Conservation (phyloP, 2,797 vertebrate genomes). For the Pseudopleuronectes americanus region DNA sequence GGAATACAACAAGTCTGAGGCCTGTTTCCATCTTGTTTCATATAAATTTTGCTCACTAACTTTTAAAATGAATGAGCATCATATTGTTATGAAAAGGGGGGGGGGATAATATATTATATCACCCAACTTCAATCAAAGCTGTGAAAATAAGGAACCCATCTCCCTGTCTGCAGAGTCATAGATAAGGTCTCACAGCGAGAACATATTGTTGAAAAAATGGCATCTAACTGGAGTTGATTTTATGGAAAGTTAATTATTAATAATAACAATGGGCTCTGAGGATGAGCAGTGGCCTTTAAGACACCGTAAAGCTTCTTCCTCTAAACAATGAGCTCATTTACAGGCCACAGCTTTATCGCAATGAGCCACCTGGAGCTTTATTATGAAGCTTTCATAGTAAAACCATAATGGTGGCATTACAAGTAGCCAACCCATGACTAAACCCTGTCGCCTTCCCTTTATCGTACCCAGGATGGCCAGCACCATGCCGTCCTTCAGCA, state of each 20-base stretch:
- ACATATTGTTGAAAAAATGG: neutral
- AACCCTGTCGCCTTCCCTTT: neutral
- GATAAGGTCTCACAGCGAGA: neutral
- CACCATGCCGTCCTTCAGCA: constrained; percentile 95
- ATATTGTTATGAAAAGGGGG: no score
- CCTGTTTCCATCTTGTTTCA: neutral
- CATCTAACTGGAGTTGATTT: constrained; percentile 15
- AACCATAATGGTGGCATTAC: no score
- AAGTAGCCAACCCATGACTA: no score
- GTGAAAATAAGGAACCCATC: neutral
- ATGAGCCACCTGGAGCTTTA: constrained; percentile 36
- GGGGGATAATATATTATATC: no score
- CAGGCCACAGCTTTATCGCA: constrained; percentile 33
- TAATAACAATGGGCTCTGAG: constrained; percentile 31
- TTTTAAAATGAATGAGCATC: no score
- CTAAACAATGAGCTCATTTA: constrained; percentile 53
- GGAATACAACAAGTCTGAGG: neutral
- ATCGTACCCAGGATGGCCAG: constrained; percentile 94
- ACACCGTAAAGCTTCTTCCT: constrained; percentile 22
- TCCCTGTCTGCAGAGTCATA: neutral
- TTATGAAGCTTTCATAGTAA: constrained; percentile 11
- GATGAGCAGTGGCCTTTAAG: constrained; percentile 34
- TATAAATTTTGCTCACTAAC: no score
- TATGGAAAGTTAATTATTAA: constrained; percentile 5
- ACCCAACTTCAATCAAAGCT: no score